phyloP scores from a whole-genome alignment of 1,140 invertebrate species.

The Antheraea pernyi region DNA sequence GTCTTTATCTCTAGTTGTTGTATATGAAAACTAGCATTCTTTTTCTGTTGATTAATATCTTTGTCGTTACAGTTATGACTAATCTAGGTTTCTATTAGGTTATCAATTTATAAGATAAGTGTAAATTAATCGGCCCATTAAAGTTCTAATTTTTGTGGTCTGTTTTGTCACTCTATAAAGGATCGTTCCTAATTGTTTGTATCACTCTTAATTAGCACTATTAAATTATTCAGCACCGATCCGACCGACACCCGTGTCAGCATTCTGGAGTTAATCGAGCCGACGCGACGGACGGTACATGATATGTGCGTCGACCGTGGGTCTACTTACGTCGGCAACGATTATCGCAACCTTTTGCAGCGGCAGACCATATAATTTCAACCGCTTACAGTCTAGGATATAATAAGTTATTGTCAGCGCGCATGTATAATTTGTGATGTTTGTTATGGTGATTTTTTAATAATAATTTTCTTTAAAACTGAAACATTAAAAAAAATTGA shows the following conservation, averaged over 20 bases:
- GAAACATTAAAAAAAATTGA: no score
- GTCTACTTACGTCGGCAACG: conserved; percentile 59
- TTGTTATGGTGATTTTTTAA: no score
- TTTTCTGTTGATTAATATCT: no score
- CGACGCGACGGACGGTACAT: conserved; percentile 43
- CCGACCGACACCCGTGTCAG: conserved; percentile 50
- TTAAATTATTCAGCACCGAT: background rate
- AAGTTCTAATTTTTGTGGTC: background rate
- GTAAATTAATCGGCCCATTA: background rate
- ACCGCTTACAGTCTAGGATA: no score
- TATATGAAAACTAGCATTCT: no score
- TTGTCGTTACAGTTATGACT: no score
- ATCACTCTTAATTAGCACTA: background rate
- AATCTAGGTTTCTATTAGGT: no score
- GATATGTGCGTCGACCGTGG: conserved; percentile 34
- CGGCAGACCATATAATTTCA: conserved; percentile 20
- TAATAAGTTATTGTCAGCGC: no score
- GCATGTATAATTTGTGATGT: no score
- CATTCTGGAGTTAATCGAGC: conserved; percentile 48
- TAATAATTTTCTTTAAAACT: no score
- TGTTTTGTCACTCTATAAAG: background rate
- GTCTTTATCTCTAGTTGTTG: no score
- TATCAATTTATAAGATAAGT: no score
- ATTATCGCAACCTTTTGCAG: conserved; percentile 48
- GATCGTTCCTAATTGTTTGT: background rate